These are phyloP conservation scores for Dasypus novemcinctus DNA, from an alignment of 2,113 vertebrate genomes.

Conservation along the genomic window DNA sequence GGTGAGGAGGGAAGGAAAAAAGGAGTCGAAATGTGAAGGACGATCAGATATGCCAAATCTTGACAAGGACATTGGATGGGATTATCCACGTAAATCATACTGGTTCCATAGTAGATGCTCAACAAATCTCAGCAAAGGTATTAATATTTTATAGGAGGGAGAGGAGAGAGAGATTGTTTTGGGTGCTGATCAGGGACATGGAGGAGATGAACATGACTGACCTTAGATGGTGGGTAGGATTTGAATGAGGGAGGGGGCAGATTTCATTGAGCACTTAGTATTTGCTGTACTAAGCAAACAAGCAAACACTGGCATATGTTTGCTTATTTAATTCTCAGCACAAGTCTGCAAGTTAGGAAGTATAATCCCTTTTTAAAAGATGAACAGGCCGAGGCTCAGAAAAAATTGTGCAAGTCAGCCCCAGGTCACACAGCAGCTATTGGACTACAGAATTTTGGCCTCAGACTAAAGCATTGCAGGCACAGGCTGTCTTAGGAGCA, in stretches of 20 bases:
- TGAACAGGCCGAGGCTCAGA: too few relatives aligned
- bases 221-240: background rate
- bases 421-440: too few relatives aligned
- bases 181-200: background rate
- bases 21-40: background rate
- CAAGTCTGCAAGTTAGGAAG: too few relatives aligned
- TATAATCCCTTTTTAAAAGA: too few relatives aligned
- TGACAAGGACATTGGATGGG: background rate
- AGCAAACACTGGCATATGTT: background rate
- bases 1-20: background rate
- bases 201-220: background rate
- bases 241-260: background rate
- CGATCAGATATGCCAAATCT: background rate
- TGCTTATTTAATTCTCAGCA: background rate
- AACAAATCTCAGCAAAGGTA: background rate
- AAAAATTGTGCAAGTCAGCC: too few relatives aligned
- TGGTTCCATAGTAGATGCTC: background rate
- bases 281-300: too few relatives aligned
- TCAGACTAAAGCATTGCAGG: too few relatives aligned
- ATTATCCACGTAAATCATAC: background rate
- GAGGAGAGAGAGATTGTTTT: background rate
- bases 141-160: background rate
- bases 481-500: too few relatives aligned
- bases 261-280: background rate
- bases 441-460: too few relatives aligned